Evolutionary conservation across 2,888 invertebrate genomes (phyloP).

Genomic region (Tortrix viridana): DNA sequence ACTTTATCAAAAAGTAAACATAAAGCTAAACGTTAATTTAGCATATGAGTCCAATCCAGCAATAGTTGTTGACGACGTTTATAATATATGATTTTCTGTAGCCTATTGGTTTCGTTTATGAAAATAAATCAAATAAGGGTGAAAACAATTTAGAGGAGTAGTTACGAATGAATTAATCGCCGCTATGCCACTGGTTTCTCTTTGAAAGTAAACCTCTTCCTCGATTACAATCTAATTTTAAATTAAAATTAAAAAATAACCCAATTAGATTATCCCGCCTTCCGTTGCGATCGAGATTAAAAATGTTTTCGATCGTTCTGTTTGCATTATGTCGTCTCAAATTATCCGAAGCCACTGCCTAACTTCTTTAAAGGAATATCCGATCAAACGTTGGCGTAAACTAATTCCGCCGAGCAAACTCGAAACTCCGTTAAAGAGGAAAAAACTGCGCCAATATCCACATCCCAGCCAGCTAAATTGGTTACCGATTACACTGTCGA

Average conservation of each 20-base stretch:
- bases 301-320: constrained; percentile 54
- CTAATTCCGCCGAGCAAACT: constrained; percentile 80
- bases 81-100: too few relatives aligned
- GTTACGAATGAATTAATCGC: too few relatives aligned
- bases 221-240: not conserved
- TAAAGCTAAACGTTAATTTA: too few relatives aligned
- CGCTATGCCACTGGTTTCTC: too few relatives aligned
- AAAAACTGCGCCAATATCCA: constrained; percentile 65
- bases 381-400: constrained; percentile 80
- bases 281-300: constrained; percentile 54
- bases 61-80: too few relatives aligned
- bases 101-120: too few relatives aligned
- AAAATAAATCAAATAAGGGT: too few relatives aligned
- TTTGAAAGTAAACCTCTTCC: too few relatives aligned
- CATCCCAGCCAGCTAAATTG: constrained; percentile 70
- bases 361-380: constrained; percentile 80
- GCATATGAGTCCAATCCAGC: too few relatives aligned
- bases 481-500: constrained; percentile 75
- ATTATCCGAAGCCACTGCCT: constrained; percentile 63
- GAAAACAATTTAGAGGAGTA: too few relatives aligned
- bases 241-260: not conserved
- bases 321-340: constrained; percentile 61
- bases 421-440: constrained; percentile 68
- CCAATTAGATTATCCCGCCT: constrained; percentile 14
- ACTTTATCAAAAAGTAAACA: too few relatives aligned